A percentile compares a stretch with the other conserved stretches of the same genome.
These are phyloP conservation scores for Jordanella pulchra DNA, from an alignment of 2,797 vertebrate species.

Conservation along the genomic window DNA sequence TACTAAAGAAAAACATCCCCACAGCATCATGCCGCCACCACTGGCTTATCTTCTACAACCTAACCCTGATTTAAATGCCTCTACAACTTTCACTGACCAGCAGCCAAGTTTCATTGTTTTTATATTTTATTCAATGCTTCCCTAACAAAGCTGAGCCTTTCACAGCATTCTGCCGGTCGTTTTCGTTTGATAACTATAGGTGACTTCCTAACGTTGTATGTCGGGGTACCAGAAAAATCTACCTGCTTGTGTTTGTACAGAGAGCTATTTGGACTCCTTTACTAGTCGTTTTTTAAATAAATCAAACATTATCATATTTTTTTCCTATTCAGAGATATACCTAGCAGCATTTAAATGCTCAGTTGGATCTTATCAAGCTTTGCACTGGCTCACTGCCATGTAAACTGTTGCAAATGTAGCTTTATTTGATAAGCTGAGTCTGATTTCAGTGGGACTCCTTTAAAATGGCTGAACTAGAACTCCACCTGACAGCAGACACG, in stretches of 20 bases:
- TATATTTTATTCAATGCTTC: no score
- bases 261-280: neutral
- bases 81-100: no score
- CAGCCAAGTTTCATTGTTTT: no score
- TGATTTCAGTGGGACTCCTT: neutral
- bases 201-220: no score
- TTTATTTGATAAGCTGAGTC: neutral
- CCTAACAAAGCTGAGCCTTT: no score
- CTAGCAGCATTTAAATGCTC: neutral
- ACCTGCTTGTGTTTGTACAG: no score
- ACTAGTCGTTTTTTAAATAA: neutral
- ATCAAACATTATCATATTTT: neutral
- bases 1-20: no score
- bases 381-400: neutral
- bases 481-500: constrained; percentile 10
- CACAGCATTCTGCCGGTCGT: no score
- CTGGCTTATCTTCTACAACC: no score
- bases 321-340: neutral
- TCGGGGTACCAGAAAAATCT: neutral
- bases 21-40: no score
- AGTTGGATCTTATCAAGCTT: neutral
- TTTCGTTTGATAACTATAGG: no score
- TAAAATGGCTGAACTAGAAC: neutral
- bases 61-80: no score
- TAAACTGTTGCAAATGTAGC: neutral